Conservation (phyloP, 2,797 vertebrate species). For the Denticeps clupeoides region DNA sequence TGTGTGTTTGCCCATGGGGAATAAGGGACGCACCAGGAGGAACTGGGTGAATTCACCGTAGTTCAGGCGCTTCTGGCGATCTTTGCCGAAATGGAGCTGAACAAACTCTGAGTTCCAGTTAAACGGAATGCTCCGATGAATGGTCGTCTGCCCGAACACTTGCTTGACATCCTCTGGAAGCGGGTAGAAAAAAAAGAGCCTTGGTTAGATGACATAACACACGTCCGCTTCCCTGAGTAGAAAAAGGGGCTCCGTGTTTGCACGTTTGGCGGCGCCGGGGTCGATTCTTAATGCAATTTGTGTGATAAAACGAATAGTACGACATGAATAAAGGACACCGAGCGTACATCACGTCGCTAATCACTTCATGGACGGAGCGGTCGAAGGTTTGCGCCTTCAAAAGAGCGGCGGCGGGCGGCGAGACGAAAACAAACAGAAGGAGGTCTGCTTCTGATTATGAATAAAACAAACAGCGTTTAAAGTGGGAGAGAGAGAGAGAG, state of each 20-base stretch:
- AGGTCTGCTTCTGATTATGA: constrained; percentile 1
- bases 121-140: constrained; percentile 79
- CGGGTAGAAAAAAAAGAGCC: no score
- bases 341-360: no score
- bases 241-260: no score
- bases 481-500: background rate
- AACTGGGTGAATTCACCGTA: constrained; percentile 80
- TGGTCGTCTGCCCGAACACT: constrained; percentile 74
- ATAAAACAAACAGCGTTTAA: constrained; percentile 3
- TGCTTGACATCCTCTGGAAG: constrained; percentile 73
- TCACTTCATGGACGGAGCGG: no score
- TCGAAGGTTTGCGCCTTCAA: no score
- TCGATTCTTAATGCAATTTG: no score
- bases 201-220: no score
- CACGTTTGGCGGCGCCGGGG: no score
- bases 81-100: constrained; percentile 72
- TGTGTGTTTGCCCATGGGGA: no score
- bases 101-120: constrained; percentile 80
- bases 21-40: constrained; percentile 72
- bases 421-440: constrained; percentile 21
- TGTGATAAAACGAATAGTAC: no score
- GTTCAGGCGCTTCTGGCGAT: constrained; percentile 64
- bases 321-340: no score
- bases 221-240: background rate
- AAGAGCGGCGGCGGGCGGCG: constrained; percentile 7